Base-by-base conservation (phyloP, 2,888 invertebrate species). In the Caenorhabditis sp. region DNA sequence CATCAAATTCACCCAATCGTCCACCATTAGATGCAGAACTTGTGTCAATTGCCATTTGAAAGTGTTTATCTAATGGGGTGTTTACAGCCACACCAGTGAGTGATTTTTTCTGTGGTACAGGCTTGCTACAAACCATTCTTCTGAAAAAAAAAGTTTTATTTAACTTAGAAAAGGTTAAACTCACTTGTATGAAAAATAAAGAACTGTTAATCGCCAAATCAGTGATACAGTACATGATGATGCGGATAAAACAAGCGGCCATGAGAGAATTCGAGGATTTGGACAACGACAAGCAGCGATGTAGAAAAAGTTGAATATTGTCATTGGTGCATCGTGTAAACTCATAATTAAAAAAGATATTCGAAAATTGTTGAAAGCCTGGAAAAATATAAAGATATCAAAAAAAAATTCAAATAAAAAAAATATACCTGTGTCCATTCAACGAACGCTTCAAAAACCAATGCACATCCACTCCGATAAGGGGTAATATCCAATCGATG, bases 291-390 rank as follows among this genome's bases (percentile, higher is more conserved):
- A 88, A 1, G 85, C 73, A 27, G 84, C 67, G 14, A 88, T 67
- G 57, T 86, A 76, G 77, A 88, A 87, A 71, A 82, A 87, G 69
- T 88, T 88, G 67, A 83, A 61, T 49, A 87, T 61, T 5, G 85
- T 86, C 81, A 88, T 83, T 10, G 88, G 87, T 21, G 73, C 76
- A 62, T 88, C 87, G 67, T 88, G 85, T 2, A 87, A 74, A 14
- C 79, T 56, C 82, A 87, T 81, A 59, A 88, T 78, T 38, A 87
- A 81, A 57, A 87, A 87, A 27, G 85, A 80, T 36, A 87, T 84
- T n/a, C 88, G 83, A 63, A 87, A 87, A 67, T 86, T 87, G 78
- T 88, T 87, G 76, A 87, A 87, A 21, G 84, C 83, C 78, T 82
- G 38, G 8, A 59, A 70, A 57, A 1, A n/a, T n/a, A n/a, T n/a